Evolutionary conservation across 2,113 vertebrate genomes (phyloP).

Genomic region (Chrysemys picta): DNA sequence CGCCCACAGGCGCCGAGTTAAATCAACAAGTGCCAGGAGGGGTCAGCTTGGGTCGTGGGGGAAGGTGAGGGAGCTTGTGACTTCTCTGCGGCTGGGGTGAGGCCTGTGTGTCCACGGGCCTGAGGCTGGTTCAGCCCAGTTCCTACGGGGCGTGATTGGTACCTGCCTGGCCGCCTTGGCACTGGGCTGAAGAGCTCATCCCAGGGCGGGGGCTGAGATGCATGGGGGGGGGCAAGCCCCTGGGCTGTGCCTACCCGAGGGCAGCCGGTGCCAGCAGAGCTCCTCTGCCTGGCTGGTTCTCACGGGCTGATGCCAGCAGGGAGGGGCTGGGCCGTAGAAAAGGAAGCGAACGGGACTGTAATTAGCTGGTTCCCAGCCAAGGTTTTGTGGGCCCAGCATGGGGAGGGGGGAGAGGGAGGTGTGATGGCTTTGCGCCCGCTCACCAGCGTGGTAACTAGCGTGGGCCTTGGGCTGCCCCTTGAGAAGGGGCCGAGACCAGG

Average conservation of each 20-base stretch:
- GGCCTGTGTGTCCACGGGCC: too few species aligned
- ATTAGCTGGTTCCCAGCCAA: background rate
- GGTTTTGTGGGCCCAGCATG: background rate
- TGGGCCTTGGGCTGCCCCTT: background rate
- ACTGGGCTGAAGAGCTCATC: too few species aligned
- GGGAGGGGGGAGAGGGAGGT: too few species aligned
- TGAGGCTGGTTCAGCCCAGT: too few species aligned
- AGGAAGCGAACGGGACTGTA: too few species aligned
- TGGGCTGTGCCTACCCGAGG: too few species aligned
- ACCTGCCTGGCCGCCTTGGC: background rate
- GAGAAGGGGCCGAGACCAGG: too few species aligned
- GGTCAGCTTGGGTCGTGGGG: too few species aligned
- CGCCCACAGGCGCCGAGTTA: background rate
- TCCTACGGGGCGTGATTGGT: background rate
- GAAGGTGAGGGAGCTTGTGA: background rate
- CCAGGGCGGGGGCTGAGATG: background rate
- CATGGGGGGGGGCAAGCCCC: background rate
- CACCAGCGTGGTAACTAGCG: rapidly evolving
- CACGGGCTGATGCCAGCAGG: background rate
- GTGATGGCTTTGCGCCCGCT: background rate
- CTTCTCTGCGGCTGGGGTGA: too few species aligned
- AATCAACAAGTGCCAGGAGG: too few species aligned
- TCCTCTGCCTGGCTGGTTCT: background rate
- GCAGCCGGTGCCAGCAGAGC: too few species aligned
- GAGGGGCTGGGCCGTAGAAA: too few species aligned